Conservation (phyloP, 2,888 invertebrate species). For the Gisinianus flammeolus region DNA sequence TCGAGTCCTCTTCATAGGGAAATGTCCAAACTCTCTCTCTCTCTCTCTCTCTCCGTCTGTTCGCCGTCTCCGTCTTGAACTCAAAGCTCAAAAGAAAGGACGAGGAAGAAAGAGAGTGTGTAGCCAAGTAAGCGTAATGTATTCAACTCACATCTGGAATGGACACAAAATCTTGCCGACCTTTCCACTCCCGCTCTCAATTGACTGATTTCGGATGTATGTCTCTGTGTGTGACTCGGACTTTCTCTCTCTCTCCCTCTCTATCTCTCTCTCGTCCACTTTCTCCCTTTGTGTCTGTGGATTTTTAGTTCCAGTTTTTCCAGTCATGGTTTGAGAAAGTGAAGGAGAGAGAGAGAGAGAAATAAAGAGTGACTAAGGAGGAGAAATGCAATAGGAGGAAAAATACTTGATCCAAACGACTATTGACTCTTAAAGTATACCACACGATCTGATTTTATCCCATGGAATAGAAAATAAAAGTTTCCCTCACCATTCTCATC, state of each 20-base stretch:
- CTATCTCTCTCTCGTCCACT: neutral
- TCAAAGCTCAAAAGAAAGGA: slow-evolving; percentile 11
- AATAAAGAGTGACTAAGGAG: neutral
- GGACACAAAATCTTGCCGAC: slow-evolving; percentile 57
- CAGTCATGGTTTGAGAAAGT: neutral
- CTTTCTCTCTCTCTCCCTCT: neutral
- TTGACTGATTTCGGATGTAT: slow-evolving; percentile 53
- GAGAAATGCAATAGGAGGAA: neutral
- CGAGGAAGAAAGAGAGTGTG: slow-evolving; percentile 19
- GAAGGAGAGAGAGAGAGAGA: neutral
- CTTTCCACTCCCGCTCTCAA: slow-evolving; percentile 44
- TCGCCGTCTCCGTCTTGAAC: too few relatives aligned
- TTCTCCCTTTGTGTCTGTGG: neutral
- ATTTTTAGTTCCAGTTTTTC: neutral
- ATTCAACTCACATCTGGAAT: slow-evolving; percentile 57
- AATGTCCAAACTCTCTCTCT: slow-evolving; percentile 2
- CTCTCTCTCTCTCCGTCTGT: too few relatives aligned
- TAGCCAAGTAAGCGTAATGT: slow-evolving; percentile 45
- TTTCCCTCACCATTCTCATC: slow-evolving; percentile 18
- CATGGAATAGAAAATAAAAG: slow-evolving; percentile 6
- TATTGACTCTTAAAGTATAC: slow-evolving; percentile 37
- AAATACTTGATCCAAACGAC: slow-evolving; percentile 35
- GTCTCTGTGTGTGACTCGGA: slow-evolving; percentile 15
- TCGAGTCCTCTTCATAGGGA: neutral
- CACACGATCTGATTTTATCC: slow-evolving; percentile 29